Conservation (phyloP, 2,888 invertebrate genomes). For the Cremastinae sp. region DNA sequence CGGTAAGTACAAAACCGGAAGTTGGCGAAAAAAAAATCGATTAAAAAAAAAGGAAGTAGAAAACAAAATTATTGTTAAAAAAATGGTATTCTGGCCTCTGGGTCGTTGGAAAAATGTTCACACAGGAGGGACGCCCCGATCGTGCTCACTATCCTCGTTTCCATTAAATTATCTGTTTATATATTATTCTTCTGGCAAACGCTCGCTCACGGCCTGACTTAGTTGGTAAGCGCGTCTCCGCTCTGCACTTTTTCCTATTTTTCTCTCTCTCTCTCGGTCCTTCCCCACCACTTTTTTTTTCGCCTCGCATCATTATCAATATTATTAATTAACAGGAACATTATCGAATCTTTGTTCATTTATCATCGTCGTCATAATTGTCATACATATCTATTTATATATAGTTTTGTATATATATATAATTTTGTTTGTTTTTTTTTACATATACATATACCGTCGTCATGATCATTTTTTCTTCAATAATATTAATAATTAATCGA, state of each 20-base stretch:
- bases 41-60: too few species aligned
- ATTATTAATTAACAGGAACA: slow-evolving; percentile 80
- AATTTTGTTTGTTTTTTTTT: neutral
- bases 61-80: too few species aligned
- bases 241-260: neutral
- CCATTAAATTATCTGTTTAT: slow-evolving; percentile 4
- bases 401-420: slow-evolving; percentile 37
- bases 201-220: slow-evolving; percentile 74
- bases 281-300: slow-evolving; percentile 31
- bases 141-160: too few species aligned
- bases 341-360: slow-evolving; percentile 78
- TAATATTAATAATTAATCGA: slow-evolving; percentile 45
- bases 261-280: slow-evolving; percentile 14
- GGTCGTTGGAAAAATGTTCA: too few species aligned
- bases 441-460: slow-evolving; percentile 63
- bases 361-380: slow-evolving; percentile 66
- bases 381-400: slow-evolving; percentile 61
- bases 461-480: slow-evolving; percentile 59
- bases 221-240: too few species aligned
- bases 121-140: too few species aligned
- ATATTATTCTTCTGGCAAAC: slow-evolving; percentile 11
- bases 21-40: neutral
- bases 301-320: slow-evolving; percentile 72
- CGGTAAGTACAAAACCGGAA: neutral
- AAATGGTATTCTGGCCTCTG: too few species aligned